Conservation (phyloP, 53 echinoderm and acorn worm genomes). For the Temnopleurus reevesii region DNA sequence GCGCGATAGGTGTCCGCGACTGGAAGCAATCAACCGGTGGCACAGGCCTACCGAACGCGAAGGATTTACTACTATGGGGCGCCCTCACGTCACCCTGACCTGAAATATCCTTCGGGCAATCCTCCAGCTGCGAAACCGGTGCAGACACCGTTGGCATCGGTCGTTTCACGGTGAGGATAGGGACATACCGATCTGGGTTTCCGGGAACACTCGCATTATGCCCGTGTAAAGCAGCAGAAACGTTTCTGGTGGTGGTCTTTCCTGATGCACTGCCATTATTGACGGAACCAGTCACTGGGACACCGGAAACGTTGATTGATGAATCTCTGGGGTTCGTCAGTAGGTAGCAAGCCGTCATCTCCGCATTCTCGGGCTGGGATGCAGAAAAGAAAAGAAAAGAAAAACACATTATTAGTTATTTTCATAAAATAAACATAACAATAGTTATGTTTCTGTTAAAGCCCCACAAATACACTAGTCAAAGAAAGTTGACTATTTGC, state of each 20-base stretch:
- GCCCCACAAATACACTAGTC: too few relatives aligned
- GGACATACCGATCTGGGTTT: slow-evolving; percentile 10
- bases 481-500: too few relatives aligned
- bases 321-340: slow-evolving; percentile 27
- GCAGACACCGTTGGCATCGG: background rate
- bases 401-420: background rate
- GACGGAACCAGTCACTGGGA: background rate
- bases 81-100: background rate
- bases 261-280: background rate
- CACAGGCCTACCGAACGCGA: slow-evolving; percentile 16
- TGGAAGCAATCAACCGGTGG: slow-evolving; percentile 49
- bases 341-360: slow-evolving; percentile 30
- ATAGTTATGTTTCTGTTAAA: too few relatives aligned
- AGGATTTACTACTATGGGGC: background rate
- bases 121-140: background rate
- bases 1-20: slow-evolving; percentile 38
- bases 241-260: background rate
- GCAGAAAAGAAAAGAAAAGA: background rate
- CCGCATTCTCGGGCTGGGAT: background rate
- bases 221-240: background rate
- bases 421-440: too few relatives aligned
- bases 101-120: background rate
- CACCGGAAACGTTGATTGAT: slow-evolving; percentile 13
- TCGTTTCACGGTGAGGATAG: slow-evolving; percentile 35
- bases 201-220: background rate